These are phyloP conservation scores for Spisula solida DNA, from an alignment of 2,888 invertebrate genomes.

Conservation along the genomic window DNA sequence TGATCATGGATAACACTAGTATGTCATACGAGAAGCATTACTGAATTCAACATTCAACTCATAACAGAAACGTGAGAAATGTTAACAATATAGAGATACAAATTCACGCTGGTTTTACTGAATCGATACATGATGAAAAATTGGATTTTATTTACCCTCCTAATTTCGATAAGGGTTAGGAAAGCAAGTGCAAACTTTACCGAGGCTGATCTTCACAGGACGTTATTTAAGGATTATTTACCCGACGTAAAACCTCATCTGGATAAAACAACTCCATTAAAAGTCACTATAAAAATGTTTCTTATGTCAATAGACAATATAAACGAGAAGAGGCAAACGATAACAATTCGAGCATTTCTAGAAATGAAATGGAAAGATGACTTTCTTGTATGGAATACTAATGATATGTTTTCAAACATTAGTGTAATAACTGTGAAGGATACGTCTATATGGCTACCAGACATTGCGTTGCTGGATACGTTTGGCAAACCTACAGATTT, in stretches of 20 bases:
- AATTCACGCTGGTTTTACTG: too few species aligned
- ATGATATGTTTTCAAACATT: conserved; percentile 44
- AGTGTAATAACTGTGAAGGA: conserved; percentile 59
- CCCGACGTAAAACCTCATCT: conserved; percentile 54
- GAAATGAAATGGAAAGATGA: conserved; percentile 69
- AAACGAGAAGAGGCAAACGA: conserved; percentile 67
- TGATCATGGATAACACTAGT: too few species aligned
- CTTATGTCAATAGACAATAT: conserved; percentile 68
- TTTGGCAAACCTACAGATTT: conserved; percentile 65
- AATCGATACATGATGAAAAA: too few species aligned
- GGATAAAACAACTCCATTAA: conserved; percentile 40
- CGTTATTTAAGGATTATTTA: conserved; percentile 55
- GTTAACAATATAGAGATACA: too few species aligned
- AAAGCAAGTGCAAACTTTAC: neutral
- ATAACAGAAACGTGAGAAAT: too few species aligned
- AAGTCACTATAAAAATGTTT: conserved; percentile 59
- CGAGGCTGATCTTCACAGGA: conserved; percentile 54
- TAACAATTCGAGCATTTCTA: conserved; percentile 61
- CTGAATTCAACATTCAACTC: too few species aligned
- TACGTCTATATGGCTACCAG: conserved; percentile 66
- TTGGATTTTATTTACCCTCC: too few species aligned
- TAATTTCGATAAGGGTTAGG: too few species aligned
- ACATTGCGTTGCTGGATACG: conserved; percentile 58
- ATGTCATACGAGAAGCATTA: too few species aligned
- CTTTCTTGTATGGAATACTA: neutral